Evolutionary conservation across 2,797 vertebrate species (phyloP).

Genomic region (Cryptoblepharus egeriae): DNA sequence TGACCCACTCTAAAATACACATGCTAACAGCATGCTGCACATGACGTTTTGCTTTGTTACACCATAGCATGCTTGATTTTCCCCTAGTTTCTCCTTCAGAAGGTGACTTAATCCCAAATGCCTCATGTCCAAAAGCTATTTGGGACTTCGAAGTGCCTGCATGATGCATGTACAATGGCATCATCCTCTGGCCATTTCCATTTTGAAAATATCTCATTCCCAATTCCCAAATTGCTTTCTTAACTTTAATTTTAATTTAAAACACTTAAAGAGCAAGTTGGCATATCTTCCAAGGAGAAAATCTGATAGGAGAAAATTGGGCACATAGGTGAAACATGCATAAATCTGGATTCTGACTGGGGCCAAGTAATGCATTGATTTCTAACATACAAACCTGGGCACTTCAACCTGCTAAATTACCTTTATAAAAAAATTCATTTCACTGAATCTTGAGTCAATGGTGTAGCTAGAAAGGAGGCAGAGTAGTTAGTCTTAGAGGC

Average conservation of each 20-base stretch:
- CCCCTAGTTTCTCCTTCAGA: neutral
- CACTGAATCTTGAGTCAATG: neutral
- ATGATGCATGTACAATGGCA: neutral
- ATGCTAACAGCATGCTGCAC: neutral
- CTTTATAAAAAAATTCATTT: neutral
- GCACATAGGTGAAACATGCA: neutral
- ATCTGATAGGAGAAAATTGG: neutral
- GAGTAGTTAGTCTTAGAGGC: too few relatives aligned
- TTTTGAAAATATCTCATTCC: neutral
- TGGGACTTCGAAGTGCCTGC: neutral
- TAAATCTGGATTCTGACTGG: neutral
- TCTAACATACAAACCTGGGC: neutral
- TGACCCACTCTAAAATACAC: constrained; percentile 13
- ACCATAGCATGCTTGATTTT: neutral
- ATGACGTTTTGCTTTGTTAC: too few relatives aligned
- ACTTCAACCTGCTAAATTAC: neutral
- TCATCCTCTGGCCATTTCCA: too few relatives aligned
- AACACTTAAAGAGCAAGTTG: neutral
- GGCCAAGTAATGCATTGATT: neutral
- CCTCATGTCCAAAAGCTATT: neutral
- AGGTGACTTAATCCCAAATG: neutral
- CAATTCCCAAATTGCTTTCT: neutral
- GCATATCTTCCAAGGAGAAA: neutral
- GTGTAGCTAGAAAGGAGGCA: too few relatives aligned
- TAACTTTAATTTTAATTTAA: neutral